Evolutionary conservation across 2,797 vertebrate species (phyloP).

Genomic region (Coluber constrictor): DNA sequence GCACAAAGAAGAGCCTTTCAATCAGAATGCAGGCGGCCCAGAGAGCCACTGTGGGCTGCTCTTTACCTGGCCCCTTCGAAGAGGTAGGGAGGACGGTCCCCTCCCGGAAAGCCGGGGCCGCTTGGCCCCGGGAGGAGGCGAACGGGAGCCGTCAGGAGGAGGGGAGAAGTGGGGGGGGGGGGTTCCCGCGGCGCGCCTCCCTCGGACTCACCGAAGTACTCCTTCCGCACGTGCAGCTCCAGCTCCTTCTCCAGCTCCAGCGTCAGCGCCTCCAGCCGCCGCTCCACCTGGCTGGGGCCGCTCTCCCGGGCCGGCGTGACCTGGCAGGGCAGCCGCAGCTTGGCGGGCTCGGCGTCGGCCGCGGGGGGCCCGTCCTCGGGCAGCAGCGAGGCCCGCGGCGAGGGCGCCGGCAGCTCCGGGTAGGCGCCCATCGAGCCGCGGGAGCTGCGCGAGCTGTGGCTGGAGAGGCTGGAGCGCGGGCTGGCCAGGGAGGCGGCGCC

Average conservation of each 20-base stretch:
- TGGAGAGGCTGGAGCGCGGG: slow-evolving; percentile 68
- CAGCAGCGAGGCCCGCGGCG: slow-evolving; percentile 83
- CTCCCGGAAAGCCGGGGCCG: neutral
- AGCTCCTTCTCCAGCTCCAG: slow-evolving; percentile 94
- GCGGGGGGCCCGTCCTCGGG: slow-evolving; percentile 48
- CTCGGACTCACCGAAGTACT: slow-evolving; percentile 90
- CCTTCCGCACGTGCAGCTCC: slow-evolving; percentile 94
- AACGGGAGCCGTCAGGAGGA: neutral
- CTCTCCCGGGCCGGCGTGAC: slow-evolving; percentile 85
- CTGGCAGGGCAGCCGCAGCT: slow-evolving; percentile 86
- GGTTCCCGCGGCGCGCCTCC: too few species aligned
- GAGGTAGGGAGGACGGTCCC: fast-evolving
- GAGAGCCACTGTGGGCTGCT: neutral
- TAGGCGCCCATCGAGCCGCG: slow-evolving; percentile 81
- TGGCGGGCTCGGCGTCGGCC: slow-evolving; percentile 72
- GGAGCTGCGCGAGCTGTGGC: slow-evolving; percentile 90
- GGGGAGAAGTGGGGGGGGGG: neutral
- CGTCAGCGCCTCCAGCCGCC: slow-evolving; percentile 89
- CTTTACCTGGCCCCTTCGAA: neutral
- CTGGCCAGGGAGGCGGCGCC: slow-evolving; percentile 46
- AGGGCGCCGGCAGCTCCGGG: slow-evolving; percentile 79
- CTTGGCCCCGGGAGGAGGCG: neutral
- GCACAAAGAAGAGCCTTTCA: neutral
- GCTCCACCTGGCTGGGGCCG: slow-evolving; percentile 90
- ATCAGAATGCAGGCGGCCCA: too few species aligned